Evolutionary conservation across 2,888 invertebrate genomes (phyloP).

Genomic region (Drosophila fungiperda): DNA sequence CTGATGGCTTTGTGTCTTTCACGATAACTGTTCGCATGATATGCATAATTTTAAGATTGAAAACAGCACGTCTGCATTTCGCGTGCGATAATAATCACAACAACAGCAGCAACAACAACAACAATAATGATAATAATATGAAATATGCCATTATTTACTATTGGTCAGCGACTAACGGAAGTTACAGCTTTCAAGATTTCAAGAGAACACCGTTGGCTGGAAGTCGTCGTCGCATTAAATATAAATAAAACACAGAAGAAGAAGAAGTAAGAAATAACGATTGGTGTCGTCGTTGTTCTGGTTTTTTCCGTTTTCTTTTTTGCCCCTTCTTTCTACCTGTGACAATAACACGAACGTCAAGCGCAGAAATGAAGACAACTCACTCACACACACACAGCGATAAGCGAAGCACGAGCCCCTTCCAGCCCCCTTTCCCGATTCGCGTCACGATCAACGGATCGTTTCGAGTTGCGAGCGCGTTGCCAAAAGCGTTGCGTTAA

Average conservation of each 20-base stretch:
- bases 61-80: constrained; percentile 46
- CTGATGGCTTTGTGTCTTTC: constrained; percentile 1
- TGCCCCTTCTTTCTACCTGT: constrained; percentile 39
- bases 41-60: constrained; percentile 25
- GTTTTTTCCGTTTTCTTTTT: constrained; percentile 24
- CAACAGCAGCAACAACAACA: constrained; percentile 11
- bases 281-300: constrained; percentile 46
- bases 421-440: constrained; percentile 37
- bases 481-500: constrained; percentile 64
- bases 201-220: constrained; percentile 23
- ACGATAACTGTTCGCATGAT: constrained; percentile 48
- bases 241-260: constrained; percentile 9
- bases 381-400: constrained; percentile 5
- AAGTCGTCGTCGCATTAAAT: constrained; percentile 32
- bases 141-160: constrained; percentile 54
- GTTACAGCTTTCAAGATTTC: constrained; percentile 49
- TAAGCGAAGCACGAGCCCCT: constrained; percentile 33
- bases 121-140: constrained; percentile 27
- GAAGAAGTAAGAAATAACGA: constrained; percentile 21
- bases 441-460: constrained; percentile 46
- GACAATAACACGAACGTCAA: constrained; percentile 44
- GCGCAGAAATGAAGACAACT: constrained; percentile 54
- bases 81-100: constrained; percentile 34
- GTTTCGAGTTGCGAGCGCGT: constrained; percentile 54
- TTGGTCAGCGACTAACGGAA: constrained; percentile 62